Evolutionary conservation across 2,797 vertebrate genomes (phyloP), one percentile per base, ranked within the genome.

Genomic region (Silurus lanzhouensis): DNA sequence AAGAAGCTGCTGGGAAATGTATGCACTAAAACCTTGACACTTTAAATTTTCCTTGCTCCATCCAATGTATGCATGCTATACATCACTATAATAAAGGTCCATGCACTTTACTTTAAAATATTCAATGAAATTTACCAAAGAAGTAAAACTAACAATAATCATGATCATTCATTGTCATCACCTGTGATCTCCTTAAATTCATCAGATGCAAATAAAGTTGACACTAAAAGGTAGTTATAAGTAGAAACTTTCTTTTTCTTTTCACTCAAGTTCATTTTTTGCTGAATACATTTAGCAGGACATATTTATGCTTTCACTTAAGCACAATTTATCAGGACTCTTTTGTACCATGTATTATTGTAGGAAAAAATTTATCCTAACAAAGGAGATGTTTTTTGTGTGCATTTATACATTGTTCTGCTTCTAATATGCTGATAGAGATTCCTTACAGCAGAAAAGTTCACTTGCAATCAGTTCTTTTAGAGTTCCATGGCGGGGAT

Each of bases 361-460:
- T 20, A 52, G 55, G 25, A 77, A 77, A 25, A 77, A 20, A 20
- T 77, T 15, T 31, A 25, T 58, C 14, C 25, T 58, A 15, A 76
- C 14, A 31, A 31, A 76, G 25, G 19, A 44, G 27, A 61, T 38
- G 76, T 31, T 31, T 38, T 61, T 22, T 78, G 10, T 78, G 5
- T n/a, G 5, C 57, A 58, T 63, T 75, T 57, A 85, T 10, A 75
- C 20, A 58, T 64, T 15, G 44, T 60, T 14, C 44, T 57, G 27
- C 66, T 10, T 31, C 61, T 80, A 61, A 20, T 61, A 61, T 61
- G 58, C 38, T 20, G 38, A 57, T 79, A 10, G 4, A 66, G 31
- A 57, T 74, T 85, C 13, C 25, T 64, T 55, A n/a, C 19, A 81
- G 57, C 31, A 58, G 68, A 71, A 76, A 74, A 66, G 25, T 8